These are phyloP conservation scores for Zygothrica quintamaculata DNA, from an alignment of 2,888 invertebrate genomes.

Conservation along the genomic window DNA sequence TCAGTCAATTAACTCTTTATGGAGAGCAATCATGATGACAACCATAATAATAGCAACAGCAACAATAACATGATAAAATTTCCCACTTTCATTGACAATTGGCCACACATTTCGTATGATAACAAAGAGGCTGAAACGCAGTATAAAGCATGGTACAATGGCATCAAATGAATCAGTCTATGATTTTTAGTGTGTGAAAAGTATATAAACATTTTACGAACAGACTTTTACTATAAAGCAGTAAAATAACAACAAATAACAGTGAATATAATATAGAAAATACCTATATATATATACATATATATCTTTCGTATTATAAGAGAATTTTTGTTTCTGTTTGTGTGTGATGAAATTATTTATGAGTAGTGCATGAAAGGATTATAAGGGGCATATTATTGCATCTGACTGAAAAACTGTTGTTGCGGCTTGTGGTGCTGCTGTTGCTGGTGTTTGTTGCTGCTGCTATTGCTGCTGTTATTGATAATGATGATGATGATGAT, in stretches of 20 bases:
- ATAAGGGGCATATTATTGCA: slow-evolving; percentile 8
- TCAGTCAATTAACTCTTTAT: slow-evolving; percentile 14
- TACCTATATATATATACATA: slow-evolving; percentile 7
- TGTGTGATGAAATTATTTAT: slow-evolving; percentile 72
- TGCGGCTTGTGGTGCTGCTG: slow-evolving; percentile 8
- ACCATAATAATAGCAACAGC: slow-evolving; percentile 13
- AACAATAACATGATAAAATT: slow-evolving; percentile 33
- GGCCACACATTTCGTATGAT: slow-evolving; percentile 29
- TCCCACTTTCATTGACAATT: slow-evolving; percentile 35
- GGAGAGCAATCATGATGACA: slow-evolving; percentile 1
- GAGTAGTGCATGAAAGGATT: slow-evolving; percentile 61
- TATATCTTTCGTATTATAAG: slow-evolving; percentile 16
- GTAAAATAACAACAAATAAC: slow-evolving; percentile 44
- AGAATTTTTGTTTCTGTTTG: slow-evolving; percentile 30
- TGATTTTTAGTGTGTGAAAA: slow-evolving; percentile 41
- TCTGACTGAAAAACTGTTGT: background rate
- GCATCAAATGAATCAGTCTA: slow-evolving; percentile 69
- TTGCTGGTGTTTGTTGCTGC: too few relatives aligned
- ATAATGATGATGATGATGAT: slow-evolving; percentile 14
- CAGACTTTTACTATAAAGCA: slow-evolving; percentile 36
- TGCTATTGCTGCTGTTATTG: too few relatives aligned
- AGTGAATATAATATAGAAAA: slow-evolving; percentile 25
- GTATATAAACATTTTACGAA: slow-evolving; percentile 34
- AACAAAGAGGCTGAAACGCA: slow-evolving; percentile 44
- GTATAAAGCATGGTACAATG: slow-evolving; percentile 72